Base-by-base conservation (phyloP, 2,888 invertebrate species). In the Dryomyza anilis region DNA sequence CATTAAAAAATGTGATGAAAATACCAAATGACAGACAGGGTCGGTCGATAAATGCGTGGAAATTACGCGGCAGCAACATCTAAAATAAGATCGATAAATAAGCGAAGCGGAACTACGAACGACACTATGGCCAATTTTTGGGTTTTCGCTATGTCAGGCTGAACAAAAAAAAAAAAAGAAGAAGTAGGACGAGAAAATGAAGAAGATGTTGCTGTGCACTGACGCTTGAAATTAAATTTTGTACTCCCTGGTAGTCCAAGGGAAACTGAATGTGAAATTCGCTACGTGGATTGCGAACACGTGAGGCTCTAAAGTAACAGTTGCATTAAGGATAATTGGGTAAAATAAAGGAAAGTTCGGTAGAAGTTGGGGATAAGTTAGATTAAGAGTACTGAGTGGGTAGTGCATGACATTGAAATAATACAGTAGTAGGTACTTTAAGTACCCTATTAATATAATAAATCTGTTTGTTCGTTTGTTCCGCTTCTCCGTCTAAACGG, bases 171-270 rank as follows among this genome's bases (percentile, higher is more conserved):
- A 3, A 3, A n/a, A n/a, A n/a, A 39, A 14, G 39, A 39, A 39
- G 39, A 39, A 3, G 39, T 39, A 33, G 33, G 33, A 39, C n/a
- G 39, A 39, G 39, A 2, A 25, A 5, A 21, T 2, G 21, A 5
- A 4, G 1, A 25, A 23, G 25, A 25, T 10, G 14, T 1, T 12
- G 21, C 27, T 53, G 61, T 53, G 52, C 61, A 53, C 16, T 29
- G 52, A 53, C 23, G 61, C 61, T 53, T 61, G 61, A 61, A 61
- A 61, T 61, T 61, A 43, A 61, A 61, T 61, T 61, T 55, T 43
- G 30, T 27, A 36, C 12, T 43, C 36, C 43, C 16, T 27, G 39
- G 61, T 25, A 36, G 8, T 21, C 39, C 19, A 16, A 19, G 23
- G 29, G 46, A 27, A 21, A 48, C 46, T 50, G 19, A 23, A 33